Base-by-base conservation (phyloP, 2,888 invertebrate species). In the Heliconius hortense region DNA sequence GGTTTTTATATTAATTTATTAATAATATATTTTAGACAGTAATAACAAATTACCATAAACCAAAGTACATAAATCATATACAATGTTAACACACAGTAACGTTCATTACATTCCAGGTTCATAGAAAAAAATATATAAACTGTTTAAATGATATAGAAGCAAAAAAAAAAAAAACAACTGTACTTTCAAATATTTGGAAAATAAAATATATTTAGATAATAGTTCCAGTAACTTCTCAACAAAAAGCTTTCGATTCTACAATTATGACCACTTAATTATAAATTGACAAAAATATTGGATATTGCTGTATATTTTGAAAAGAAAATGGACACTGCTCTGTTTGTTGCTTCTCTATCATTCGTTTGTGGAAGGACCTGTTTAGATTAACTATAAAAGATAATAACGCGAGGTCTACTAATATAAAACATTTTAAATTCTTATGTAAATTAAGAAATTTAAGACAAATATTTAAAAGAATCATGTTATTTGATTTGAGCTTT, bases 11-110 rank as follows among this genome's bases (percentile, higher is more conserved):
- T 31, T 64, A 66, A n/a, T 66, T 66, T 39, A 43, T 24, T 13
- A 24, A 24, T 39, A 66, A 66, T 66, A 66, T 43, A 64, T n/a
- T 66, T 24, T 26, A 39, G 21, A 43, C n/a, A 39, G 35, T n/a
- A 24, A 63, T 64, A 64, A 66, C 39, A 66, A 39, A 24, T 24
- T 24, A 39, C 26, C 66, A 66, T 24, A 24, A 66, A 39, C 66
- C 39, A 43, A 39, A 39, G 39, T 39, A 39, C 39, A 66, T 39
- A 66, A 66, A 24, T 39, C 39, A 35, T 11, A 64, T 31, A 35
- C 35, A 31, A 21, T 31, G 11, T 35, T 13, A 66, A 66, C 64
- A 24, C 35, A 39, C 13, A 66, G 13, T 24, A 24, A 66, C 64
- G 2, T 66, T 35, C 15, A 24, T 24, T n/a, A 39, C 24, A 39